phyloP scores from a whole-genome alignment of 2,113 vertebrate genomes.

The Pithys albifrons region DNA sequence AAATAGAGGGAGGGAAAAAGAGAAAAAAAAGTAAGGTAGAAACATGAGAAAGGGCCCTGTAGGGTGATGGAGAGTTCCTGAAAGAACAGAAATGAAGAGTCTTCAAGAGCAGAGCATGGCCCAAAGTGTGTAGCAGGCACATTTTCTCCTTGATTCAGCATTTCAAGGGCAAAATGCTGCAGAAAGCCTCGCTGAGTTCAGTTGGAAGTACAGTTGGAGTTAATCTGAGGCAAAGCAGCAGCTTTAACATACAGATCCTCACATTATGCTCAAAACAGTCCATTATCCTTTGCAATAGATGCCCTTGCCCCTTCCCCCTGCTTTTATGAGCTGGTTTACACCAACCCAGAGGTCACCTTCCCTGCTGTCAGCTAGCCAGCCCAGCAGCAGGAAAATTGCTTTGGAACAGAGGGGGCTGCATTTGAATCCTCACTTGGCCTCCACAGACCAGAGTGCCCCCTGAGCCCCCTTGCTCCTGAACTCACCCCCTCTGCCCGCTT shows the following conservation, averaged over 20 bases:
- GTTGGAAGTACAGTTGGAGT: not conserved
- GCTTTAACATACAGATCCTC: not conserved
- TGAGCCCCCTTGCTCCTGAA: not conserved
- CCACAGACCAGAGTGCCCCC: not conserved
- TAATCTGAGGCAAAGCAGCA: not conserved
- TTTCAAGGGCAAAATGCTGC: not conserved
- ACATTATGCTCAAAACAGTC: not conserved
- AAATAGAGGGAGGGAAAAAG: not conserved
- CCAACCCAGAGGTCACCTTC: not conserved
- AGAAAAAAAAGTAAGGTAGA: not conserved
- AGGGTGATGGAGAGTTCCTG: not conserved
- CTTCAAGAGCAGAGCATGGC: not conserved
- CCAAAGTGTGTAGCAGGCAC: fast-evolving
- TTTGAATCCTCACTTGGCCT: not conserved
- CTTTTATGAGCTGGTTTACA: not conserved
- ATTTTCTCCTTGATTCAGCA: not conserved
- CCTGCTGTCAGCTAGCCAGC: fast-evolving
- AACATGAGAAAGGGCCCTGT: not conserved
- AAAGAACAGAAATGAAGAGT: not conserved
- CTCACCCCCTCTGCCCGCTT: not conserved
- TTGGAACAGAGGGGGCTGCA: not conserved
- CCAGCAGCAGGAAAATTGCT: not conserved
- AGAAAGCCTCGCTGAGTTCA: not conserved
- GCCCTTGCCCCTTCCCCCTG: no score
- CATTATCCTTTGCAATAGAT: fast-evolving